Evolutionary conservation across 2,113 vertebrate species (phyloP).

Genomic region (Alosa alosa): DNA sequence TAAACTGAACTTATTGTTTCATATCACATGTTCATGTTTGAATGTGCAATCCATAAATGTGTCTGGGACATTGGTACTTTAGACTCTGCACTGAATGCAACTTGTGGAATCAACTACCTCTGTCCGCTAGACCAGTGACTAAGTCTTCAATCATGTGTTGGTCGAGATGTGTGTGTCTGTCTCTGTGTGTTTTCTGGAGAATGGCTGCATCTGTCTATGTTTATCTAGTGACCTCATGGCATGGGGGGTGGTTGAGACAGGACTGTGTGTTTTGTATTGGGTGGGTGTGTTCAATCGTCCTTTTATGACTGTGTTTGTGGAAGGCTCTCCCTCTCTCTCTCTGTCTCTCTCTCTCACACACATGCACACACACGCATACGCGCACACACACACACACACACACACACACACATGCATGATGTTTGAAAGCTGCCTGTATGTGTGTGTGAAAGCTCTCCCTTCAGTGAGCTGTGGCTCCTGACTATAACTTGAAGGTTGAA

Average conservation of each 20-base stretch:
- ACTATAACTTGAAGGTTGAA: neutral
- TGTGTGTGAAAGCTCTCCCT: neutral
- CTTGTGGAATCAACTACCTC: neutral
- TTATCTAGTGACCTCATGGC: neutral
- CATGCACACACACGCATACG: neutral
- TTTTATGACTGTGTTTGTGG: neutral
- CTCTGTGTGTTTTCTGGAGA: neutral
- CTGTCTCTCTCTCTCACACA: neutral
- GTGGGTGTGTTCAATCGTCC: neutral
- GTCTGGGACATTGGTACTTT: neutral
- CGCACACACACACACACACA: neutral
- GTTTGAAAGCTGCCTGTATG: neutral
- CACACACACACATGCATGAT: neutral
- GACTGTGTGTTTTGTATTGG: neutral
- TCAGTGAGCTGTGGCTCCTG: neutral
- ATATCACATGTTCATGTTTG: neutral
- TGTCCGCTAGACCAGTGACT: constrained; percentile 5
- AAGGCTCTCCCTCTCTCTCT: neutral
- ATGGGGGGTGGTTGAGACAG: constrained; percentile 16
- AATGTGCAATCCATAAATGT: neutral
- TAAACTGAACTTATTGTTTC: neutral
- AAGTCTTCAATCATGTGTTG: neutral
- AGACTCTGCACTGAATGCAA: neutral
- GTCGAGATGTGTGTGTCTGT: constrained; percentile 20
- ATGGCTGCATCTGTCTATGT: neutral